A percentile compares a stretch with the other conserved stretches of the same genome.
Evolutionary conservation across 2,888 invertebrate species (phyloP).

Genomic region (Tachystola acroxantha): DNA sequence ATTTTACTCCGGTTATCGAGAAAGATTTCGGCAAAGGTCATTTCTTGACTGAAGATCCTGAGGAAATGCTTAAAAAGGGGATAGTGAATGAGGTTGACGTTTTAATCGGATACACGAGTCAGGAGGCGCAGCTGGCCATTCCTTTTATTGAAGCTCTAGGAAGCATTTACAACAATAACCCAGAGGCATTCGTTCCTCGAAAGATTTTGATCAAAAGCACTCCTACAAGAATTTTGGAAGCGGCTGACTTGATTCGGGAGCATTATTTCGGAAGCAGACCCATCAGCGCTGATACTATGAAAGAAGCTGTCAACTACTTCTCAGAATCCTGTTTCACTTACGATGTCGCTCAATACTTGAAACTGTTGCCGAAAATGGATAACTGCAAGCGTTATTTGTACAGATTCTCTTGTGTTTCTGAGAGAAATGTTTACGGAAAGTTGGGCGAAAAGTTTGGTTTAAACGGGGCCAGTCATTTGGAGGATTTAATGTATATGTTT

Average conservation of each 20-base stretch:
- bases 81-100: conserved; percentile 76
- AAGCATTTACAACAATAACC: conserved; percentile 25
- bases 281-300: conserved; percentile 21
- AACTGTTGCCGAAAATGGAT: conserved; percentile 18
- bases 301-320: conserved; percentile 26
- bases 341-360: conserved; percentile 24
- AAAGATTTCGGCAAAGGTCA: conserved; percentile 39
- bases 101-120: conserved; percentile 82
- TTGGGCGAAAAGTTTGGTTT: conserved; percentile 31
- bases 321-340: conserved; percentile 24
- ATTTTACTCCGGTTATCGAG: conserved; percentile 45
- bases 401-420: conserved; percentile 37
- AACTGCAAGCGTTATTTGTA: conserved; percentile 31
- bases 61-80: conserved; percentile 47
- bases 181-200: conserved; percentile 38
- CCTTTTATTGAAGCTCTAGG: conserved; percentile 12
- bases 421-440: conserved; percentile 34
- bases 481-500: conserved; percentile 52
- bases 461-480: conserved; percentile 40
- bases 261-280: conserved; percentile 47
- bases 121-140: conserved; percentile 72
- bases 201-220: conserved; percentile 26
- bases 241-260: conserved; percentile 32
- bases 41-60: conserved; percentile 34
- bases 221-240: conserved; percentile 23